Conservation (phyloP, 2,888 invertebrate genomes). For the Sphaerophoria rueppellii region DNA sequence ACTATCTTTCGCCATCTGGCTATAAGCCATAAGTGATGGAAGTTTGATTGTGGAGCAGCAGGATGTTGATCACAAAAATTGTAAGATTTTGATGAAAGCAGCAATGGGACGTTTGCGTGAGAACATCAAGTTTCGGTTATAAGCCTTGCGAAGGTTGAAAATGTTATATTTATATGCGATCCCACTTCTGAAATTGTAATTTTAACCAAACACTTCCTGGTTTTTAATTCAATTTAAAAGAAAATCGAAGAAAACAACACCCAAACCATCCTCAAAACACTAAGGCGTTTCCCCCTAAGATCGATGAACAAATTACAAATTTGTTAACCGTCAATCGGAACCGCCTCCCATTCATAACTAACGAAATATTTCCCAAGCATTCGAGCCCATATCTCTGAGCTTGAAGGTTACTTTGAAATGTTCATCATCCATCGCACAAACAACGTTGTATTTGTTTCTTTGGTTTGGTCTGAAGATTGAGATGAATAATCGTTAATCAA, state of each 20-base stretch:
- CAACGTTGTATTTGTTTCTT: conserved; percentile 45
- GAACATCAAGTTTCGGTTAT: too few relatives aligned
- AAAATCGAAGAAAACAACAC: too few relatives aligned
- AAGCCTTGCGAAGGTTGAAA: too few relatives aligned
- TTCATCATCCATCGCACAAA: conserved; percentile 28
- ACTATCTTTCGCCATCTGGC: conserved; percentile 29
- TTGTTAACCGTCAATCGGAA: conserved; percentile 56
- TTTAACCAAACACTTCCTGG: neutral
- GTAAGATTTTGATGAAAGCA: neutral
- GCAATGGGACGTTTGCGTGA: too few relatives aligned
- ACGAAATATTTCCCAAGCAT: conserved; percentile 26
- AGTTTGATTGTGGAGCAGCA: neutral
- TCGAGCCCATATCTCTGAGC: neutral
- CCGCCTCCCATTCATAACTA: conserved; percentile 52
- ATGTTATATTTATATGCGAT: too few relatives aligned
- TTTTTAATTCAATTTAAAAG: too few relatives aligned
- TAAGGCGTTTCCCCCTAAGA: conserved; percentile 34
- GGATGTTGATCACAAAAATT: neutral
- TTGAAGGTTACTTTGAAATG: conserved; percentile 3
- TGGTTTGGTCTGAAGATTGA: conserved; percentile 13
- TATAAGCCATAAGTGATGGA: conserved; percentile 18
- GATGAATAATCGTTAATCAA: conserved; percentile 68
- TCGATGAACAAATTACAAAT: conserved; percentile 46
- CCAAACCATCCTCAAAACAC: neutral
- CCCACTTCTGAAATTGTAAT: too few relatives aligned